phyloP scores from a whole-genome alignment of 1,140 invertebrate genomes.

The Temnothorax longispinosus region DNA sequence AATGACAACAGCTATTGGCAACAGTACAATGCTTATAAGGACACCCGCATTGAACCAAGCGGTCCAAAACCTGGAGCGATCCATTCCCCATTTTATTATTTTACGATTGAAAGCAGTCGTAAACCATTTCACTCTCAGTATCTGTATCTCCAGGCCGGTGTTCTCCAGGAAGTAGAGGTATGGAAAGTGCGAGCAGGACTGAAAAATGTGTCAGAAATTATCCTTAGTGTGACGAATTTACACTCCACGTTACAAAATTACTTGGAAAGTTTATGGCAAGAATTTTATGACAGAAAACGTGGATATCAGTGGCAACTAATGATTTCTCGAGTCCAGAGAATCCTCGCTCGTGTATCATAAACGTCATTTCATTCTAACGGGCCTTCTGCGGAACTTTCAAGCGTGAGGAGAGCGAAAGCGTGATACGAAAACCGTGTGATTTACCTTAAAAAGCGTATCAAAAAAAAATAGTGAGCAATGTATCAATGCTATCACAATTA shows the following conservation, averaged over 20 bases:
- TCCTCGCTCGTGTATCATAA: not conserved
- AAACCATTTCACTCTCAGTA: slow-evolving; percentile 91
- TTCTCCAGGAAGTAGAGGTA: slow-evolving; percentile 92
- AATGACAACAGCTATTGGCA: slow-evolving; percentile 89
- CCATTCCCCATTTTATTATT: slow-evolving; percentile 91
- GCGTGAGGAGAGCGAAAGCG: not conserved
- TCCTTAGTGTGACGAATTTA: slow-evolving; percentile 26
- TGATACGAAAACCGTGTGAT: not conserved
- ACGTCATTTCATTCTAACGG: not conserved
- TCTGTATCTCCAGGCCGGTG: slow-evolving; percentile 90
- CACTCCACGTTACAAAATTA: not conserved
- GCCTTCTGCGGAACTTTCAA: not conserved
- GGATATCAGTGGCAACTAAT: not conserved
- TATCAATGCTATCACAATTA: slow-evolving; percentile 85
- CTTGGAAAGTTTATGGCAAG: not conserved
- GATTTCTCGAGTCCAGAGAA: not conserved
- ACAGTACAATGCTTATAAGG: slow-evolving; percentile 87
- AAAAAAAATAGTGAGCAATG: slow-evolving; percentile 90
- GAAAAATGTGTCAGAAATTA: slow-evolving; percentile 81
- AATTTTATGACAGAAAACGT: slow-evolving; percentile 14
- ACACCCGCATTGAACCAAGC: slow-evolving; percentile 91
- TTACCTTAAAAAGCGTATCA: slow-evolving; percentile 90
- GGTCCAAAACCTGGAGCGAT: slow-evolving; percentile 88
- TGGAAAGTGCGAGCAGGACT: slow-evolving; percentile 93
- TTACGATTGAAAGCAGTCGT: slow-evolving; percentile 91